phyloP scores from a whole-genome alignment of 2,113 vertebrate species.

The Cyphomyrus plagiostoma region DNA sequence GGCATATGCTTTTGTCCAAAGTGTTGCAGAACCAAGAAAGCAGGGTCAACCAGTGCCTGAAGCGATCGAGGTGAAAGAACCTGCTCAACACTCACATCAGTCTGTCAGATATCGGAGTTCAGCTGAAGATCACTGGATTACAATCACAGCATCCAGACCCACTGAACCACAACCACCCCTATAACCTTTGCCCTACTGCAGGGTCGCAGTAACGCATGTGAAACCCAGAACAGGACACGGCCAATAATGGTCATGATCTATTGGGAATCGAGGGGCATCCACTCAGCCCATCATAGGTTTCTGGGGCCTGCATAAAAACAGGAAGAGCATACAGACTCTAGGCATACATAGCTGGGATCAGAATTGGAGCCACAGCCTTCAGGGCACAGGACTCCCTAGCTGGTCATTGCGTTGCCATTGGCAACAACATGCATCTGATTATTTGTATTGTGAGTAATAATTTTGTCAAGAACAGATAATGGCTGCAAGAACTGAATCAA shows the following conservation, averaged over 20 bases:
- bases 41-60: neutral
- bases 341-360: neutral
- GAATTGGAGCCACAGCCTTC: neutral
- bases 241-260: neutral
- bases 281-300: neutral
- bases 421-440: neutral
- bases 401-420: neutral
- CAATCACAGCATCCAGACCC: neutral
- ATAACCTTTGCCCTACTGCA: neutral
- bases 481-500: neutral
- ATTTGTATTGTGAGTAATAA: neutral
- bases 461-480: neutral
- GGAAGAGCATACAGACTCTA: neutral
- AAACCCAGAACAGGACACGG: neutral
- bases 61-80: neutral
- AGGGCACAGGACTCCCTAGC: neutral
- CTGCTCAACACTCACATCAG: neutral
- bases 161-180: neutral
- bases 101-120: neutral
- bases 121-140: neutral
- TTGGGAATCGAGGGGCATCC: neutral
- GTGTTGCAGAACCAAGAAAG: neutral
- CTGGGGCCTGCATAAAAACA: neutral
- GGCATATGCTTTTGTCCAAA: neutral
- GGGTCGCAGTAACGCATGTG: neutral